Conservation (phyloP, 2,888 invertebrate genomes). For the Oscheius sp. region DNA sequence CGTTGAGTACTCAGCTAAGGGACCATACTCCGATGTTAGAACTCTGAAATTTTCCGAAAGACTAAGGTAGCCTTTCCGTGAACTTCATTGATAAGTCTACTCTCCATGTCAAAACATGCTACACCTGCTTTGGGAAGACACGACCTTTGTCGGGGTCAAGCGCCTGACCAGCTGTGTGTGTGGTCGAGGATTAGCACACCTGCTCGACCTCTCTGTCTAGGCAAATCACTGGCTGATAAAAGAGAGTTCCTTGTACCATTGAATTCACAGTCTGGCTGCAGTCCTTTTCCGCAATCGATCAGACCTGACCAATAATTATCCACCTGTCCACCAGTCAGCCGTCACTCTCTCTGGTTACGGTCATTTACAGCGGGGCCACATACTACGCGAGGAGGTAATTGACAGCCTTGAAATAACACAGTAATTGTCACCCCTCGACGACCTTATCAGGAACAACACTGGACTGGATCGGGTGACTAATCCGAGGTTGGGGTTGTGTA, state of each 20-base stretch:
- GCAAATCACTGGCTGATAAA: slow-evolving; percentile 3
- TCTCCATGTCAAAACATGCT: no score
- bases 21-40: no score
- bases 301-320: slow-evolving; percentile 6
- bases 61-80: no score
- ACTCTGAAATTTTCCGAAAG: no score
- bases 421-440: slow-evolving; percentile 19
- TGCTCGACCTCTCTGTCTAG: background rate
- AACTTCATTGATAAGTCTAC: no score
- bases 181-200: background rate
- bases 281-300: background rate
- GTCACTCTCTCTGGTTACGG: slow-evolving; percentile 18
- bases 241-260: background rate
- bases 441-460: slow-evolving; percentile 18
- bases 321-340: background rate
- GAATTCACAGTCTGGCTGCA: background rate
- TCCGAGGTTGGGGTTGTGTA: background rate
- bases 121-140: no score
- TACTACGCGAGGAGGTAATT: slow-evolving; percentile 7
- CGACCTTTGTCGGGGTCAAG: no score
- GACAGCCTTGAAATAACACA: slow-evolving; percentile 36
- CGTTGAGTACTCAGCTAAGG: no score
- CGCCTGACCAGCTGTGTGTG: no score
- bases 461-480: no score
- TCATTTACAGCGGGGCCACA: slow-evolving; percentile 8